Base-by-base conservation (phyloP, 2,888 invertebrate species). In the Temnothorax ravouxi region DNA sequence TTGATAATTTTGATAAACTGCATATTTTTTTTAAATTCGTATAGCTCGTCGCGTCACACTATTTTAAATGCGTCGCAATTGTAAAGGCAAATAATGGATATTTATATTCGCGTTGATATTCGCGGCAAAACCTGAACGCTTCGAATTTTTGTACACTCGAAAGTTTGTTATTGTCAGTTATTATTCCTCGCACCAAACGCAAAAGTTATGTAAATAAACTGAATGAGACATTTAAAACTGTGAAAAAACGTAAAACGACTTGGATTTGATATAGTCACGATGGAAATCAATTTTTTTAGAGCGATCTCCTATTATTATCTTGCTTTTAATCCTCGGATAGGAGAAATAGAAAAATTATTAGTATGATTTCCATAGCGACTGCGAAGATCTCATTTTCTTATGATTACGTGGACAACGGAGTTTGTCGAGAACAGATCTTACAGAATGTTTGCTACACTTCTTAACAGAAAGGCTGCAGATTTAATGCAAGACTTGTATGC, bases 151-250 rank as follows among this genome's bases (percentile, higher is more conserved):
- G 90, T 92, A 92, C 87, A 91, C 88, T 87, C 77, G 29, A 84
- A 83, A 84, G 62, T 84, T 86, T 61, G 83, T 87, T 88, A 86
- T 90, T 89, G 85, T 91, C 87, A 89, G 87, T 86, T 90, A 84
- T 81, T 90, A 87, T 91, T 90, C 86, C 88, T 89, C 91, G 91
- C 92, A 92, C 91, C 90, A 91, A 89, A 89, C 13, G 56, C 86
- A 91, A 86, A 88, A 92, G 86, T 91, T 91, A 88, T 91, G 93
- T 93, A 94, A 93, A 93, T 93, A 93, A 94, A 93, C 89, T 86
- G 82, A 90, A 88, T 29, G 86, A 91, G 81, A 88, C 87, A 90
- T 91, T 91, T 87, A 66, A 89, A 88, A 82, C 50, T 62, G 25
- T 83, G 34, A 79, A 47, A 64, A 79, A 47, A 64, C 59, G 52